phyloP scores from a whole-genome alignment of 2,797 vertebrate species.

The Channa striata region DNA sequence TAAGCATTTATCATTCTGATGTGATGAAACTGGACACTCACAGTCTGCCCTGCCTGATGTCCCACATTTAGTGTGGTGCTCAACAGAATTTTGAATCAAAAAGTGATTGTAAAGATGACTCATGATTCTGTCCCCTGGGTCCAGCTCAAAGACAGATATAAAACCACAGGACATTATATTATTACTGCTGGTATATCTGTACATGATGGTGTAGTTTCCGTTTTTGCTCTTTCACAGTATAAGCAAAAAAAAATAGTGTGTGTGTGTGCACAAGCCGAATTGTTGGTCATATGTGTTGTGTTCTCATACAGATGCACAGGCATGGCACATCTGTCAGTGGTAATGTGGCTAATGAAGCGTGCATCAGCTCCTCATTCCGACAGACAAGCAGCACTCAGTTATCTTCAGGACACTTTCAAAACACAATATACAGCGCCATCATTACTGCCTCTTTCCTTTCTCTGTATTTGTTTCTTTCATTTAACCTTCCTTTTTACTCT shows the following conservation, averaged over 20 bases:
- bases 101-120: conserved; percentile 74
- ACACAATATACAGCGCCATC: neutral
- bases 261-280: conserved; percentile 29
- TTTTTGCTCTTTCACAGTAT: conserved; percentile 15
- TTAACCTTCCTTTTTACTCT: neutral
- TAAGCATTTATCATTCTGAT: conserved; percentile 66
- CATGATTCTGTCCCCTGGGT: conserved; percentile 75
- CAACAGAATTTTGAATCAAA: conserved; percentile 70
- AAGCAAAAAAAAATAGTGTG: conserved; percentile 12
- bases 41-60: conserved; percentile 30
- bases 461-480: neutral
- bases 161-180: conserved; percentile 61
- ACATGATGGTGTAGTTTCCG: conserved; percentile 11
- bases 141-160: conserved; percentile 59
- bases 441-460: neutral
- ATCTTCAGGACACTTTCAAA: conserved; percentile 13
- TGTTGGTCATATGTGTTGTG: conserved; percentile 13
- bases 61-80: conserved; percentile 38
- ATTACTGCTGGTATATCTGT: conserved; percentile 33
- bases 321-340: conserved; percentile 41
- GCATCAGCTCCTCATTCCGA: conserved; percentile 33
- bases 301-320: conserved; percentile 19
- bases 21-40: conserved; percentile 49
- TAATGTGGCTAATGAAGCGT: conserved; percentile 59
- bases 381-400: conserved; percentile 28